phyloP scores from a whole-genome alignment of 2,888 invertebrate genomes.

The Acanthosoma haemorrhoidale region DNA sequence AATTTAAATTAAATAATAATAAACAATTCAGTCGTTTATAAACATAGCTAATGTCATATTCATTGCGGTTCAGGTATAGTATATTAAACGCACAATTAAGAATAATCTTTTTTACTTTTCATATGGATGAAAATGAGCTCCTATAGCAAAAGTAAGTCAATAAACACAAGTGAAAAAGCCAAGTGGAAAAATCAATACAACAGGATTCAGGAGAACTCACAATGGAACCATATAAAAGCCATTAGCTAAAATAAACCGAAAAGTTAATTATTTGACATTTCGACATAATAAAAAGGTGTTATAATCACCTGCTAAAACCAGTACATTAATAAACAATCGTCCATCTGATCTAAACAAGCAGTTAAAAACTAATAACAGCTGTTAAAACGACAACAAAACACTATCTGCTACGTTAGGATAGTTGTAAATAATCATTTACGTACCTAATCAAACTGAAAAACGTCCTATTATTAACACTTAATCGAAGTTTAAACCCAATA shows the following conservation, averaged over 20 bases:
- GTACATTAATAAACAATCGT: constrained; percentile 5
- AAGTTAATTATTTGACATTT: too few species aligned
- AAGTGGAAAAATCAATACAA: constrained; percentile 13
- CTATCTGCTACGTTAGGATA: neutral
- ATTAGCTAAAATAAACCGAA: too few species aligned
- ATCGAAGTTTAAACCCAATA: constrained; percentile 25
- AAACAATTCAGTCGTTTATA: too few species aligned
- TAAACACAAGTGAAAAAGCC: constrained; percentile 1
- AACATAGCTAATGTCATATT: too few species aligned
- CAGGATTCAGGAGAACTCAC: neutral
- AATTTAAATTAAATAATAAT: too few species aligned
- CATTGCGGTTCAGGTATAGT: too few species aligned
- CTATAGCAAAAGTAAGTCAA: neutral
- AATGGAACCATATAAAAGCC: neutral
- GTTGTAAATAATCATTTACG: constrained; percentile 14
- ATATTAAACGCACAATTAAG: too few species aligned
- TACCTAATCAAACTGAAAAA: constrained; percentile 30
- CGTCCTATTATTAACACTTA: constrained; percentile 20
- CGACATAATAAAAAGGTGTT: too few species aligned
- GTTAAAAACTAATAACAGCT: constrained; percentile 6
- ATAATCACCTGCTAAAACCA: too few species aligned
- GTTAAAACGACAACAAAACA: neutral
- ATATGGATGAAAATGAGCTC: too few species aligned
- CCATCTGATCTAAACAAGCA: constrained; percentile 20
- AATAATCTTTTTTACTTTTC: too few species aligned